Percentiles rank a stretch among this genome's conserved stretches.
Conservation (phyloP, 2,888 invertebrate genomes). For the Terebella lapidaria region DNA sequence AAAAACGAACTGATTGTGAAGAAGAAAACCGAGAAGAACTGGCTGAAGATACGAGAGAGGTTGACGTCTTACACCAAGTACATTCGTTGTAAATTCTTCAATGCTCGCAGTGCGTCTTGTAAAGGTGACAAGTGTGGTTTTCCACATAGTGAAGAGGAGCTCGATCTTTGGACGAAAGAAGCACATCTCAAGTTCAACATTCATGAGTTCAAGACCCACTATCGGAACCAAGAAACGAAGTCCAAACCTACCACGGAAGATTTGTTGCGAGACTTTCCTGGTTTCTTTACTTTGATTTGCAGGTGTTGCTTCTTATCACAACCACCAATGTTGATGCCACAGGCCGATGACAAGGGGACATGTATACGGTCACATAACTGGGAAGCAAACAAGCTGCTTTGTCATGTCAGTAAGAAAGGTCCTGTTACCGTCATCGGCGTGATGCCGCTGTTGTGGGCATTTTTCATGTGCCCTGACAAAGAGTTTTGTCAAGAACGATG, state of each 20-base stretch:
- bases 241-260: neutral
- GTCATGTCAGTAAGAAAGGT: constrained; percentile 8
- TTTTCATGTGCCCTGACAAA: constrained; percentile 40
- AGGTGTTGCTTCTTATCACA: constrained; percentile 35
- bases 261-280: constrained; percentile 28
- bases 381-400: constrained; percentile 15
- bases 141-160: constrained; percentile 41
- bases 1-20: neutral
- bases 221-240: constrained; percentile 14
- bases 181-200: constrained; percentile 40
- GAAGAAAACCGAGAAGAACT: neutral
- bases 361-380: constrained; percentile 18
- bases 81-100: neutral
- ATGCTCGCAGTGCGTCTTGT: neutral
- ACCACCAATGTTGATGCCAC: constrained; percentile 31
- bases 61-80: neutral
- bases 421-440: constrained; percentile 31
- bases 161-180: constrained; percentile 40
- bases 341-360: no score
- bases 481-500: constrained; percentile 32
- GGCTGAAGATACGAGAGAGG: neutral
- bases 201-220: constrained; percentile 40
- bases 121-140: constrained; percentile 41
- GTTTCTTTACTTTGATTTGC: constrained; percentile 40
- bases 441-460: constrained; percentile 41